Evolutionary conservation across 2,797 vertebrate genomes (phyloP).

Genomic region (Hippopotamyrus pictus): DNA sequence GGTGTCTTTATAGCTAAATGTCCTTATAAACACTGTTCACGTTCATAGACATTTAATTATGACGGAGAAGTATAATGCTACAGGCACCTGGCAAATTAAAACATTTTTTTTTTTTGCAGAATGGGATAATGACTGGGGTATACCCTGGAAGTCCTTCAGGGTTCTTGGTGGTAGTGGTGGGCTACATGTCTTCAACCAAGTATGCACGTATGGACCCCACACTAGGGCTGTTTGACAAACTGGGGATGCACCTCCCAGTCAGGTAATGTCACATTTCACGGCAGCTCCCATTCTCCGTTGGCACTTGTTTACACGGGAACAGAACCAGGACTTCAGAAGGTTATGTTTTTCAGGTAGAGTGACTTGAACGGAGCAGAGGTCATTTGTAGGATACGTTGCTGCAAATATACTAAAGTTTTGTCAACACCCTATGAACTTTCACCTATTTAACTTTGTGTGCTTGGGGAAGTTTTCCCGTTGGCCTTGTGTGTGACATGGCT

Average conservation of each 20-base stretch:
- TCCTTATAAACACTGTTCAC: not conserved
- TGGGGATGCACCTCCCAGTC: slow-evolving; percentile 62
- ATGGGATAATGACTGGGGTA: slow-evolving; percentile 89
- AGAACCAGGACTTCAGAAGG: not conserved
- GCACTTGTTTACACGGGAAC: not conserved
- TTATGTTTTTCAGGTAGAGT: not conserved
- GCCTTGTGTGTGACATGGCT: not conserved
- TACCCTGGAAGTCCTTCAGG: slow-evolving; percentile 90
- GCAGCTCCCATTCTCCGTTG: not conserved
- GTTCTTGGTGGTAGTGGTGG: slow-evolving; percentile 84
- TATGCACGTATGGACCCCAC: slow-evolving; percentile 84
- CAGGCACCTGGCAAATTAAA: not conserved
- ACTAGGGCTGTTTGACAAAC: slow-evolving; percentile 73
- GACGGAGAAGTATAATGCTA: not conserved
- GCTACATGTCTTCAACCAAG: slow-evolving; percentile 83
- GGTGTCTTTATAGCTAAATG: not conserved
- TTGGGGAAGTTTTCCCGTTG: not conserved
- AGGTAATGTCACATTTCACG: slow-evolving; percentile 48
- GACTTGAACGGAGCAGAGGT: not conserved
- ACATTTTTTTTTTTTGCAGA: slow-evolving; percentile 47
- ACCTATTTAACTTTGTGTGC: slow-evolving; percentile 1
- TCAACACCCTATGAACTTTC: slow-evolving; percentile 1
- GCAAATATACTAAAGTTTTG: not conserved
- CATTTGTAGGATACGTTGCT: not conserved
- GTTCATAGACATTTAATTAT: not conserved